Base-by-base conservation (phyloP, 2,113 vertebrate species). In the Chauna torquata region DNA sequence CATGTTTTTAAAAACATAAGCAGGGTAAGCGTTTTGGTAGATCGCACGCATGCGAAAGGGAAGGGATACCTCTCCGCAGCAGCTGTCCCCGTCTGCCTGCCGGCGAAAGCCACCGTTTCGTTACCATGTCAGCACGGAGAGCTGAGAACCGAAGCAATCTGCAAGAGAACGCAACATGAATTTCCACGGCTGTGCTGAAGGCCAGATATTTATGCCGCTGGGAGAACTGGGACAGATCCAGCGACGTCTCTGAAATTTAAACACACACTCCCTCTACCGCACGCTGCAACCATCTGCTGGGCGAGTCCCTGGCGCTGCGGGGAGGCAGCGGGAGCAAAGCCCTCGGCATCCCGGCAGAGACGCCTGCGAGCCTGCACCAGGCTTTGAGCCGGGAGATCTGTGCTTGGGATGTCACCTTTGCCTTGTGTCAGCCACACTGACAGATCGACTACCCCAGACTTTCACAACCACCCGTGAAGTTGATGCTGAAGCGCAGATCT, bases 41-140 rank as follows among this genome's bases (percentile, higher is more conserved):
- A 18, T 3, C 4, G 16, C 49, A 36, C 8, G 3, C 2, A 6
- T 3, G 80, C 16, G 16, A 61, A 61, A 85, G 20, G 47, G 68
- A 72, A 83, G 71, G 27, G 91, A 98, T 98, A 98, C 98, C 98
- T 98, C 96, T 98, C 86, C 5, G 44, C 86, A 91, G 94, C 90
- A 55, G 90, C 89, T 87, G 91, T 97, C 82, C 71, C 96, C 64
- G 95, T 97, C 95, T 69, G 95, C 96, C n/a, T 10, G 94, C 7
- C 17, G 27, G 72, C 7, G 19, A 64, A 8, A 91, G 90, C 83
- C 95, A 27, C 59, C 28, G 34, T 20, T 30, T 61, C 10, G 93
- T 82, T 42, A 94, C 93, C 97, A 97, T 97, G 92, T 95, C 97
- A 91, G 90, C 90, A 44, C 4, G 0, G 40, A 45, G 92, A 90